Evolutionary conservation across 2,113 vertebrate genomes (phyloP).

Genomic region (Sinocyclocheilus rhinocerous): DNA sequence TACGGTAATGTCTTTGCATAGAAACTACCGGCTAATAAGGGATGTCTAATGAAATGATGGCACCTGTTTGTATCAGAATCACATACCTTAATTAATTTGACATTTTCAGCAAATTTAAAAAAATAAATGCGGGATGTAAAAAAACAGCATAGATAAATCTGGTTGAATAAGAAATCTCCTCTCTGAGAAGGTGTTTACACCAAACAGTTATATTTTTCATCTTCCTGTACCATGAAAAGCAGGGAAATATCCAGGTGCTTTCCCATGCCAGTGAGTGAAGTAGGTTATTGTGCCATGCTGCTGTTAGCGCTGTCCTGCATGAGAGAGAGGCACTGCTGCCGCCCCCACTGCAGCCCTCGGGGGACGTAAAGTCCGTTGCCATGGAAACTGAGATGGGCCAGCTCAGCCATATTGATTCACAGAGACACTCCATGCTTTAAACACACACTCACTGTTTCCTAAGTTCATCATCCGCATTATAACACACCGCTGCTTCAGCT

Average conservation of each 20-base stretch:
- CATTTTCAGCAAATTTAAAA: not conserved
- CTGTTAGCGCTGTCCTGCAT: conserved; percentile 51
- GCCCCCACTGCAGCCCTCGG: conserved; percentile 37
- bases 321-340: conserved; percentile 58
- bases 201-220: not conserved
- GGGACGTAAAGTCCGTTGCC: conserved; percentile 60
- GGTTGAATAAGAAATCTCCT: not conserved
- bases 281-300: conserved; percentile 78
- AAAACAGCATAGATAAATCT: not conserved
- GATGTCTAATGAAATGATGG: not conserved
- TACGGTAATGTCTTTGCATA: too few species aligned
- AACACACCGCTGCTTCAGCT: not conserved
- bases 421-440: conserved; percentile 30
- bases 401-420: conserved; percentile 61
- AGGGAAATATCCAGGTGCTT: not conserved
- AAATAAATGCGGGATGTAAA: not conserved
- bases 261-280: conserved; percentile 53
- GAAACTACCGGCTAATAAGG: not conserved
- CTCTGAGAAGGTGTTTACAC: not conserved
- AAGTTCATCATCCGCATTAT: conserved; percentile 16
- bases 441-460: not conserved
- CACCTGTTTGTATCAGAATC: not conserved
- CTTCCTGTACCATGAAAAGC: conserved; percentile 13
- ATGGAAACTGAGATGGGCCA: conserved; percentile 70
- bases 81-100: not conserved